Conservation (phyloP, 1,140 invertebrate genomes). For the Drosophila melanogaster region DNA sequence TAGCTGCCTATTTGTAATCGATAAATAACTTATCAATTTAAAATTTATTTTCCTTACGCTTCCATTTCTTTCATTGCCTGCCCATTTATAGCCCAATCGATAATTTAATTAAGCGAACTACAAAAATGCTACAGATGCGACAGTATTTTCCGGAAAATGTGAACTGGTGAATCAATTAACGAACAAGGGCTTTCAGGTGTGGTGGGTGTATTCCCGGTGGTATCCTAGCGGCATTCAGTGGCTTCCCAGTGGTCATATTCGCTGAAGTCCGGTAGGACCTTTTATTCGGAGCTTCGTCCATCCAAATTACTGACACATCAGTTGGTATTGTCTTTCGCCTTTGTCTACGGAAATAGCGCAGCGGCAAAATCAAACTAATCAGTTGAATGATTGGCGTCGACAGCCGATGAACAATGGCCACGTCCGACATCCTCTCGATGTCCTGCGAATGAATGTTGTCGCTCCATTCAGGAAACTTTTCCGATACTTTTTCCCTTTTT, state of each 20-base stretch:
- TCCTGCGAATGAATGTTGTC: conserved; percentile 65
- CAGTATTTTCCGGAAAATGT: conserved; percentile 40
- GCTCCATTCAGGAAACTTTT: conserved; percentile 55
- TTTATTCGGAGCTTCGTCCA: conserved; percentile 6
- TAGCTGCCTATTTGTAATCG: background rate
- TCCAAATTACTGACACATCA: conserved; percentile 73
- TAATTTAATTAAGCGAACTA: conserved; percentile 55
- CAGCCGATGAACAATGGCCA: conserved; percentile 59
- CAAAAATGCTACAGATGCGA: conserved; percentile 8
- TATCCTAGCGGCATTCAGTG: background rate
- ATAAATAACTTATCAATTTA: background rate
- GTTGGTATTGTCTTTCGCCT: conserved; percentile 52
- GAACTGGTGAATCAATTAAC: conserved; percentile 64
- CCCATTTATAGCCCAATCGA: conserved; percentile 57
- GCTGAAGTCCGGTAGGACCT: conserved; percentile 44
- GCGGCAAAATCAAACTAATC: conserved; percentile 77
- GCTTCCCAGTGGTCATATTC: conserved; percentile 54
- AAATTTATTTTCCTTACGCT: background rate
- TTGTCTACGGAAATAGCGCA: conserved; percentile 75
- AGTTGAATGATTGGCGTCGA: conserved; percentile 79
- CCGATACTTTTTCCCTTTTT: conserved; percentile 11
- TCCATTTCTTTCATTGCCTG: too few relatives aligned
- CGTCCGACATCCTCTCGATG: conserved; percentile 13
- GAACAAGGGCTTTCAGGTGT: conserved; percentile 24
- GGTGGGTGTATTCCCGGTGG: conserved; percentile 8